Base-by-base conservation (phyloP, 92 coral and sea anemone genomes). In the Paramuricea clavata region DNA sequence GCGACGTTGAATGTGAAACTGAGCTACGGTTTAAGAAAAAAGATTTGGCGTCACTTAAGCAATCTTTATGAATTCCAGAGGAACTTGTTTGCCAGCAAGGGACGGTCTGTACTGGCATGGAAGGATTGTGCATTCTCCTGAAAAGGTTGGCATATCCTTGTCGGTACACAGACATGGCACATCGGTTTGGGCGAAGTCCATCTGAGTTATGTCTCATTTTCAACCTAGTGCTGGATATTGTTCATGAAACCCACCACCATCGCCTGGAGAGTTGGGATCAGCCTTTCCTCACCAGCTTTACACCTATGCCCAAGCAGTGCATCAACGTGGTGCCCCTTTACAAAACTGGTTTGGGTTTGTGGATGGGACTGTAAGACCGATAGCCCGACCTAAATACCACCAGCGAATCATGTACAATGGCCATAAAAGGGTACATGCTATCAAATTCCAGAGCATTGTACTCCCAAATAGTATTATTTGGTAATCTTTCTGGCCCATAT, bases 21-120 rank as follows among this genome's bases (percentile, higher is more conserved):
- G 82, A 80, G 62, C 71, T 87, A 50, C 57, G 90, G 17, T 87
- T 87, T 54, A 54, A 74, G 57, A 87, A 80, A 50, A 36, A 69
- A 15, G 86, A 87, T 44, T 64, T 80, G 33, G 73, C 60, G 17
- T 49, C 44, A 27, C 73, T 87, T 19, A 19, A 13, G 3, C 5
- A 41, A 17, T 49, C n/a, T 21, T 41, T 86, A 13, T 41, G 30
- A 36, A 47, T 87, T 10, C 83, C 88, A 10, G 82, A 71, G 27
- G 74, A 72, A 76, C 70, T 87, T 9, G 75, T 69, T 17, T 87
- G 81, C 31, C 67, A 39, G 9, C 91, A 81, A 44, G 42, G 91
- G 16, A 54, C 91, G 7, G 56, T 72, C 6, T 87, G 83, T 16
- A 35, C 21, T 39, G 83, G 78, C 10, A 26, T 72, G 59, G 91